These are phyloP conservation scores for Aphaenogaster ashmeadi DNA, from an alignment of 1,140 invertebrate genomes.

Conservation along the genomic window DNA sequence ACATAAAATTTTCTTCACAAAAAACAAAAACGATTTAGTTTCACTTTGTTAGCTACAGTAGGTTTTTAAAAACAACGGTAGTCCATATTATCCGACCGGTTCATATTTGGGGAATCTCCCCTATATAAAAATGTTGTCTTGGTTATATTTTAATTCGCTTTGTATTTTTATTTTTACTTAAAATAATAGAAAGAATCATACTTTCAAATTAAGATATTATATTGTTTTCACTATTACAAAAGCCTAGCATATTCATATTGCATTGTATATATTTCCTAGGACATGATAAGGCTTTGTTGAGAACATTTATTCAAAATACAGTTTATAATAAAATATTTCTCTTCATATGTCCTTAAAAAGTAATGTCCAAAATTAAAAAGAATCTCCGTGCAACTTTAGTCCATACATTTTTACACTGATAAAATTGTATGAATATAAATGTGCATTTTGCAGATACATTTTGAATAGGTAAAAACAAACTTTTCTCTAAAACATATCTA, in stretches of 20 bases:
- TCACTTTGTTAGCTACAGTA: too few species aligned
- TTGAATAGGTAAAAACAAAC: slow-evolving; percentile 31
- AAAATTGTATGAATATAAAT: slow-evolving; percentile 43
- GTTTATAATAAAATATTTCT: neutral
- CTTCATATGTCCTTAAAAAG: neutral
- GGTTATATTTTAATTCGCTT: slow-evolving; percentile 10
- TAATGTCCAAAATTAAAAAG: slow-evolving; percentile 15
- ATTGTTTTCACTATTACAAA: slow-evolving; percentile 18
- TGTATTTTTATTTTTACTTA: neutral
- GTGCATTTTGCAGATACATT: slow-evolving; percentile 36
- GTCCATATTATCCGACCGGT: too few species aligned
- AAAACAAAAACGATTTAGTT: too few species aligned
- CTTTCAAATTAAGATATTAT: slow-evolving; percentile 11
- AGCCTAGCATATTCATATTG: neutral
- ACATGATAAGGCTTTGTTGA: neutral
- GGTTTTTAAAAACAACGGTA: too few species aligned
- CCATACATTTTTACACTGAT: slow-evolving; percentile 9
- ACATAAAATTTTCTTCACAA: too few species aligned
- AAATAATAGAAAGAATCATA: slow-evolving; percentile 8
- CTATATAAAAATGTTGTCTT: neutral
- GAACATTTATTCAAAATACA: neutral
- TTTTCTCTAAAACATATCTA: slow-evolving; percentile 39
- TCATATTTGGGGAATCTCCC: too few species aligned
- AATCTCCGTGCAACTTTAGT: neutral
- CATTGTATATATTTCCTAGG: neutral